Evolutionary conservation across 2,888 invertebrate genomes (phyloP).

Genomic region (Sarcophaga caerulescens): DNA sequence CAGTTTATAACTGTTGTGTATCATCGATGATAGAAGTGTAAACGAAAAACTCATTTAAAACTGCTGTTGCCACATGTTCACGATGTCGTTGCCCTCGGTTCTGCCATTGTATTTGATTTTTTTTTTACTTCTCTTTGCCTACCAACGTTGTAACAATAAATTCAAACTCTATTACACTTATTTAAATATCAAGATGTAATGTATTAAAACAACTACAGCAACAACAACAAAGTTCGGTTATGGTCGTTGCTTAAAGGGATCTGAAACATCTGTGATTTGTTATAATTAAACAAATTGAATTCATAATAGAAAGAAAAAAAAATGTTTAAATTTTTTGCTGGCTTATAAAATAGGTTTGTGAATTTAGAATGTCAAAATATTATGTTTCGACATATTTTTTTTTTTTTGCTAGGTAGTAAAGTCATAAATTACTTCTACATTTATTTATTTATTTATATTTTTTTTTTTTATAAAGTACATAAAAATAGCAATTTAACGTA

Average conservation of each 20-base stretch:
- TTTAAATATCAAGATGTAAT: constrained; percentile 45
- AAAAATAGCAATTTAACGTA: constrained; percentile 57
- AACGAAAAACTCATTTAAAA: constrained; percentile 40
- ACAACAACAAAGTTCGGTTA: constrained; percentile 45
- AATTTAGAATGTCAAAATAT: constrained; percentile 75
- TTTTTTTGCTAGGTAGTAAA: constrained; percentile 17
- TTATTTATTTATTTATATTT: too few species aligned
- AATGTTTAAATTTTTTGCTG: constrained; percentile 28
- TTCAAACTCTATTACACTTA: constrained; percentile 50
- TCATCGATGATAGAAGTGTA: constrained; percentile 4
- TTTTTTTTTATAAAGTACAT: constrained; percentile 38
- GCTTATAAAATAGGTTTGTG: constrained; percentile 3
- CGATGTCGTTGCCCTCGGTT: not conserved
- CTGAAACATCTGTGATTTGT: constrained; percentile 74
- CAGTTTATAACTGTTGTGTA: constrained; percentile 23
- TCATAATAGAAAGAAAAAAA: not conserved
- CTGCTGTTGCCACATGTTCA: constrained; percentile 55
- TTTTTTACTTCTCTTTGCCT: not conserved
- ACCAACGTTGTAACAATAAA: constrained; percentile 50
- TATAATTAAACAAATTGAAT: constrained; percentile 71
- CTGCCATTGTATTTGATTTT: constrained; percentile 21
- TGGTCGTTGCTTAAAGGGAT: constrained; percentile 42
- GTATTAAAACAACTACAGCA: constrained; percentile 28
- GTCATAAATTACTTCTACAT: constrained; percentile 50
- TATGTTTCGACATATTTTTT: constrained; percentile 23